phyloP scores from a whole-genome alignment of 2,797 vertebrate species.

The Enteromius viviparus region DNA sequence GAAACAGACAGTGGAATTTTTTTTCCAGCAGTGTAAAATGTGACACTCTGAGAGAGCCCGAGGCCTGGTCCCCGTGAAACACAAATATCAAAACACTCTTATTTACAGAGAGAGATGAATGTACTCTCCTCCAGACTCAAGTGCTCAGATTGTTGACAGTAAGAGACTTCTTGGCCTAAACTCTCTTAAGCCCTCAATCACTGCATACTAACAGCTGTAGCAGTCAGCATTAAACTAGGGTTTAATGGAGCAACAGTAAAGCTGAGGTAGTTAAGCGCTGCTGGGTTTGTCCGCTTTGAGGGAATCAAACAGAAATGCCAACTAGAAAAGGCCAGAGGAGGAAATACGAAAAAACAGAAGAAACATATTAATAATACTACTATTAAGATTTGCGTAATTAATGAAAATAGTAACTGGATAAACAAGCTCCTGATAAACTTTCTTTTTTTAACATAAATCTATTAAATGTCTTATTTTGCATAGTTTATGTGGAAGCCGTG shows the following conservation, averaged over 20 bases:
- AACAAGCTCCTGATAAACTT: neutral
- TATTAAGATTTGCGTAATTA: neutral
- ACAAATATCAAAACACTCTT: constrained; percentile 61
- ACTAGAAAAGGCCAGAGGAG: neutral
- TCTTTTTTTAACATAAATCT: neutral
- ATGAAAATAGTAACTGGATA: neutral
- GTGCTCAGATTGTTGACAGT: constrained; percentile 65
- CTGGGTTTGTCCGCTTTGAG: neutral
- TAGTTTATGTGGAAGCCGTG: constrained; percentile 42
- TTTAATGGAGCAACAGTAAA: neutral
- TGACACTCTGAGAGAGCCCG: constrained; percentile 25
- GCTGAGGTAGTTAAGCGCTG: neutral
- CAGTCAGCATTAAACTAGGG: neutral
- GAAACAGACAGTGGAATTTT: constrained; percentile 39
- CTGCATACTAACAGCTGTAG: constrained; percentile 48
- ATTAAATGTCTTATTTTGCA: constrained; percentile 6
- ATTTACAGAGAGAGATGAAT: constrained; percentile 73
- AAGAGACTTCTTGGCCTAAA: constrained; percentile 64
- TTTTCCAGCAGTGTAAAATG: constrained; percentile 32
- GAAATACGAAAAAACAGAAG: neutral
- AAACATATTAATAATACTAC: neutral
- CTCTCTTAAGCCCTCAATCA: constrained; percentile 68
- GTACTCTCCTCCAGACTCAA: constrained; percentile 68
- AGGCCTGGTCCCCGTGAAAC: constrained; percentile 63
- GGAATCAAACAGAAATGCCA: neutral